Percentiles rank a stretch among this genome's conserved stretches.
Evolutionary conservation across 2,888 invertebrate genomes (phyloP).

Genomic region (Globia sparganii): DNA sequence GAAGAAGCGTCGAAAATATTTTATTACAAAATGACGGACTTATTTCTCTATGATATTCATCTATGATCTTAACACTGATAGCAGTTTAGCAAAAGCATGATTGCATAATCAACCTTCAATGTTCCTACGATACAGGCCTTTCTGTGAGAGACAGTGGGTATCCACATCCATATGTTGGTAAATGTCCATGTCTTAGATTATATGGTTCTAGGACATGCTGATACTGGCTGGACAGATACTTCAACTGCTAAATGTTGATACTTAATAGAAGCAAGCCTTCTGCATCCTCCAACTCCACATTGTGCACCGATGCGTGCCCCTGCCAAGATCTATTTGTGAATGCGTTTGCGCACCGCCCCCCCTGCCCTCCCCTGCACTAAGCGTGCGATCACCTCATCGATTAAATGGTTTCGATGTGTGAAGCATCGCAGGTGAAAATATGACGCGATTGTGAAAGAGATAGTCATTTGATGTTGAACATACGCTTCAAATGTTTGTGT

Average conservation of each 20-base stretch:
- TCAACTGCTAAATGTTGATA: neutral
- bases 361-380: neutral
- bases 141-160: neutral
- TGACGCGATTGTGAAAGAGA: constrained; percentile 23
- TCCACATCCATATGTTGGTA: too few species aligned
- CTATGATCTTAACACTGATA: neutral
- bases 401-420: constrained; percentile 63
- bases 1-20: neutral
- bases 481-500: neutral
- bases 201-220: neutral
- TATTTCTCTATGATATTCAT: neutral
- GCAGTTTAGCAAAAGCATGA: neutral
- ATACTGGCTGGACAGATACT: neutral
- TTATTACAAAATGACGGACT: neutral
- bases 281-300: neutral
- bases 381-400: constrained; percentile 68
- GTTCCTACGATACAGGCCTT: neutral
- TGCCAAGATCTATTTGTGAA: constrained; percentile 78
- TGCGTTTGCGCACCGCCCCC: constrained; percentile 53
- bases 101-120: neutral
- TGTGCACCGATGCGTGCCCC: constrained; percentile 55
- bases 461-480: neutral
- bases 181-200: neutral
- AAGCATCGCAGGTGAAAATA: constrained; percentile 55
- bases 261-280: constrained; percentile 23